Conservation (phyloP, 2,113 vertebrate species). For the Ictalurus furcatus region DNA sequence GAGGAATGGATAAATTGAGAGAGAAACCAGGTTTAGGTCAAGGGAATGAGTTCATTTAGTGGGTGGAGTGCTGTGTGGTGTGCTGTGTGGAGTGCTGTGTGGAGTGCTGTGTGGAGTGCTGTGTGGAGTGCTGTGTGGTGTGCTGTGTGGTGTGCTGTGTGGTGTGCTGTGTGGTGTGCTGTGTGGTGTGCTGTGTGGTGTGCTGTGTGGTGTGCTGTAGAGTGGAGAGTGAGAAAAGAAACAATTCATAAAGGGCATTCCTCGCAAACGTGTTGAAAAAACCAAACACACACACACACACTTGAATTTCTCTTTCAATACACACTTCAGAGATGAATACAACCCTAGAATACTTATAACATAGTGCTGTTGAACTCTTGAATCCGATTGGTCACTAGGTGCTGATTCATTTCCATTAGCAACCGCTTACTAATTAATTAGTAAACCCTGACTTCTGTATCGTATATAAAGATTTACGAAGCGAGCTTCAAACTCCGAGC, state of each 20-base stretch:
- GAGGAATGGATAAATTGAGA: background rate
- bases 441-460: background rate
- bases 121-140: background rate
- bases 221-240: background rate
- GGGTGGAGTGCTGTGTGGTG: background rate
- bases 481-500: background rate
- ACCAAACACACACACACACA: background rate
- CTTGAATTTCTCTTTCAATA: background rate
- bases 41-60: constrained; percentile 3
- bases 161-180: too few species aligned
- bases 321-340: background rate
- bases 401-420: background rate
- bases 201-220: background rate
- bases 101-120: background rate
- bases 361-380: background rate
- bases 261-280: background rate
- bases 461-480: background rate
- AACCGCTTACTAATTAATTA: background rate
- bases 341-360: background rate
- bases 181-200: too few species aligned
- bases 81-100: background rate
- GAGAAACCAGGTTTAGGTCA: background rate
- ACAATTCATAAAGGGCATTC: background rate
- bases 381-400: background rate
- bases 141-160: too few species aligned